Evolutionary conservation across 2,888 invertebrate genomes (phyloP).

Genomic region (Cryptocephalus moraei): DNA sequence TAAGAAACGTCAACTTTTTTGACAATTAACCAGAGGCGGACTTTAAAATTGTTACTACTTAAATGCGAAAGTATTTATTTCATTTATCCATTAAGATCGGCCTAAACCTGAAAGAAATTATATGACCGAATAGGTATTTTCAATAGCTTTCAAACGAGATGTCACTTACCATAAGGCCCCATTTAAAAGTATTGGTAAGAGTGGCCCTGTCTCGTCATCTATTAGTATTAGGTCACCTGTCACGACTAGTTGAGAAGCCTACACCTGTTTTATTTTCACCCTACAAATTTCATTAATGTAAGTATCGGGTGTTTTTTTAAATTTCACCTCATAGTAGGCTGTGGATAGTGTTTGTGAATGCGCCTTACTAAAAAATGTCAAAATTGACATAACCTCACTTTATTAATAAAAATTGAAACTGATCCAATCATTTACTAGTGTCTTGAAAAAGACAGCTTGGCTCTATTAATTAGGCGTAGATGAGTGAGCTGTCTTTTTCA

Average conservation of each 20-base stretch:
- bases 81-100: background rate
- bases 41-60: background rate
- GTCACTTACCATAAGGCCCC: background rate
- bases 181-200: background rate
- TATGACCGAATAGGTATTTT: background rate
- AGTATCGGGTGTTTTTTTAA: too few relatives aligned
- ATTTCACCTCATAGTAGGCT: too few relatives aligned
- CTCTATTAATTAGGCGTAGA: too few relatives aligned
- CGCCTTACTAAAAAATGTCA: too few relatives aligned
- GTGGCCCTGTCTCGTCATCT: background rate
- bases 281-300: background rate
- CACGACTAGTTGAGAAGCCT: background rate
- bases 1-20: background rate
- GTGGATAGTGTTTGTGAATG: too few relatives aligned
- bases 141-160: background rate
- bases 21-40: background rate
- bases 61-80: background rate
- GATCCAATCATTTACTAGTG: too few relatives aligned
- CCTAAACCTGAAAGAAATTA: background rate
- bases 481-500: too few relatives aligned
- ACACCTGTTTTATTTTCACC: background rate
- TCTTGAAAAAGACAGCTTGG: too few relatives aligned
- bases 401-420: too few relatives aligned
- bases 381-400: too few relatives aligned
- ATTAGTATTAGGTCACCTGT: background rate